These are phyloP conservation scores for Eulithis testata DNA, from an alignment of 2,888 invertebrate species.

Conservation along the genomic window DNA sequence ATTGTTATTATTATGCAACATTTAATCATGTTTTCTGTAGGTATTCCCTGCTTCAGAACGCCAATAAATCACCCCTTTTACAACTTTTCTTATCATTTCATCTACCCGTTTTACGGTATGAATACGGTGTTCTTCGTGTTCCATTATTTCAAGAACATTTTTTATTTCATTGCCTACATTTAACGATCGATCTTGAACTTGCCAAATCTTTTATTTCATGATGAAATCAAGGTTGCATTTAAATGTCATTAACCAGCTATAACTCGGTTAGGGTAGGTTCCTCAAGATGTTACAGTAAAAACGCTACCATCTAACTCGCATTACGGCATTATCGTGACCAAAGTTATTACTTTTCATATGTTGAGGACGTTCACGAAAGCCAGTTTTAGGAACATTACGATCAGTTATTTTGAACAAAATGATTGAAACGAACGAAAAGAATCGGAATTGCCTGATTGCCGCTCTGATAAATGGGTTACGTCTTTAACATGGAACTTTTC, in stretches of 20 bases:
- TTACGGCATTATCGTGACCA: slow-evolving; percentile 72
- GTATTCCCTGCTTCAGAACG: too few species aligned
- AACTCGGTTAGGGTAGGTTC: slow-evolving; percentile 70
- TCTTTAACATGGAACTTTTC: slow-evolving; percentile 34
- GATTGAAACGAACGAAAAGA: slow-evolving; percentile 51
- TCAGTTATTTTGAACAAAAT: slow-evolving; percentile 57
- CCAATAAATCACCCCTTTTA: too few species aligned
- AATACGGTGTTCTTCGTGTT: slow-evolving; percentile 1
- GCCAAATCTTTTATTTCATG: slow-evolving; percentile 48
- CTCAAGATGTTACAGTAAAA: slow-evolving; percentile 71
- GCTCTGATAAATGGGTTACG: slow-evolving; percentile 57
- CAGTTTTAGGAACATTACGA: slow-evolving; percentile 66
- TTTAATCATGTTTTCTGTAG: too few species aligned
- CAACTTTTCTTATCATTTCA: too few species aligned
- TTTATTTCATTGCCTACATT: slow-evolving; percentile 22
- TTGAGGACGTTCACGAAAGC: slow-evolving; percentile 74
- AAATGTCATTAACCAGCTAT: slow-evolving; percentile 64
- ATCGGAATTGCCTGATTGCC: slow-evolving; percentile 52
- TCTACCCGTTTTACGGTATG: slow-evolving; percentile 7
- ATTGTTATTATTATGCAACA: too few species aligned
- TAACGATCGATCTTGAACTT: slow-evolving; percentile 63
- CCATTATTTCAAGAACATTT: slow-evolving; percentile 1
- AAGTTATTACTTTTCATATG: slow-evolving; percentile 70
- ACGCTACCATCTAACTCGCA: slow-evolving; percentile 69
- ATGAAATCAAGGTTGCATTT: slow-evolving; percentile 64